These are phyloP conservation scores for Dendrolimus houi DNA, from an alignment of 2,888 invertebrate genomes.

Conservation along the genomic window DNA sequence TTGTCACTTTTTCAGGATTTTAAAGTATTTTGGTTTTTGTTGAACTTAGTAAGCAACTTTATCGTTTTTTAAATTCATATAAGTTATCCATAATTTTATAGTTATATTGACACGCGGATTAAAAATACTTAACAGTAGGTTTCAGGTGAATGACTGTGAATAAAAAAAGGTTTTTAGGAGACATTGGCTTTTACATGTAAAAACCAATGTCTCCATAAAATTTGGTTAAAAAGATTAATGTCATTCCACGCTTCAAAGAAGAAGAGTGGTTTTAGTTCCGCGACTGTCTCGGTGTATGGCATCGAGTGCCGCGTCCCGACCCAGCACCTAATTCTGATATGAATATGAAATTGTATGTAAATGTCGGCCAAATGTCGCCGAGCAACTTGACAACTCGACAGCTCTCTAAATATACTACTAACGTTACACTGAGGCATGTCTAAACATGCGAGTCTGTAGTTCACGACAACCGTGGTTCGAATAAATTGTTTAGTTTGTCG, in stretches of 20 bases:
- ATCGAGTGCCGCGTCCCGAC: slow-evolving; percentile 30
- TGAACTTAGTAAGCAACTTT: too few relatives aligned
- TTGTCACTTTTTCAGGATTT: too few relatives aligned
- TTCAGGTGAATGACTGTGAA: too few relatives aligned
- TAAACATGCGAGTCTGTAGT: slow-evolving; percentile 56
- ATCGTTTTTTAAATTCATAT: too few relatives aligned
- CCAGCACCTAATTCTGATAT: slow-evolving; percentile 61
- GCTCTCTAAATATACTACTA: slow-evolving; percentile 57
- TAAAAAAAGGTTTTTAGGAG: too few relatives aligned
- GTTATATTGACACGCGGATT: too few relatives aligned
- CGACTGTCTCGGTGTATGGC: slow-evolving; percentile 19
- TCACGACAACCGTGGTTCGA: slow-evolving; percentile 46
- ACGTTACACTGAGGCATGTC: slow-evolving; percentile 46
- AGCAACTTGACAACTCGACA: slow-evolving; percentile 61
- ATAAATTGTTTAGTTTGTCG: slow-evolving; percentile 57
- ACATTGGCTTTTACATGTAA: too few relatives aligned
- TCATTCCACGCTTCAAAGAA: neutral
- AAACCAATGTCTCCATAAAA: too few relatives aligned
- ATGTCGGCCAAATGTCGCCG: slow-evolving; percentile 58
- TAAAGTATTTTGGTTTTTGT: too few relatives aligned
- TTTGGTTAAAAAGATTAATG: too few relatives aligned
- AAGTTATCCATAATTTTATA: too few relatives aligned
- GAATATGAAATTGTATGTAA: slow-evolving; percentile 71
- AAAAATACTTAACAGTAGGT: too few relatives aligned
- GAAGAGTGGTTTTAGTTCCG: slow-evolving; percentile 18